Evolutionary conservation across 2,888 invertebrate genomes (phyloP), one percentile per base, ranked within the genome.

Genomic region (Drosophila bunnanda): DNA sequence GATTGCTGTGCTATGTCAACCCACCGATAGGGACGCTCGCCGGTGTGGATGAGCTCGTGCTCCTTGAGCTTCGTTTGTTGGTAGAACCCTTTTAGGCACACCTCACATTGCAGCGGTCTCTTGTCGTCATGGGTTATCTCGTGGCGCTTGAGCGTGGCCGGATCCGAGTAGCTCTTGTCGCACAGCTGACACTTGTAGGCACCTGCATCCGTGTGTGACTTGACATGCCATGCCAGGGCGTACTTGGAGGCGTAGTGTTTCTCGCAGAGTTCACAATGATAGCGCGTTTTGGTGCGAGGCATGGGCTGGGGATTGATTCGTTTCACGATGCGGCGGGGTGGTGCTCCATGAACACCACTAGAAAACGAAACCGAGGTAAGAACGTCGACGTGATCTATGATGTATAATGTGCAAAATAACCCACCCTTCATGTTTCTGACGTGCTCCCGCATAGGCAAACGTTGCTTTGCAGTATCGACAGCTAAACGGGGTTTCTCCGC

Each of bases 371-470:
- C 28, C 2, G 12, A 15, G 1, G 9, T 13, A 34, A n/a, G 10
- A 10, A 5, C 2, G 25, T 15, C 6, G n/a, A 0, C n/a, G 6
- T 10, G 4, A 44, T 22, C 9, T 13, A 8, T 7, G 0, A 22
- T 8, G 1, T 28, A n/a, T 28, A 3, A 46, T n/a, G 9, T 25
- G 9, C 2, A n/a, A 10, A 9, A 28, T n/a, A n/a, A 95, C 95
- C n/a, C 94, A 95, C 48, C 95, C 90, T 80, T 94, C 93, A 83
- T 95, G 95, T 52, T 95, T 94, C 84, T 94, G 95, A 34, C 95
- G 90, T 0, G 94, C 93, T 76, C 93, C 93, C 2, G 92, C 92
- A 65, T 94, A 94, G 0, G 94, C 94, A 80, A 94, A 94, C 22
- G 93, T 80, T 71, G 95, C 94, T 13, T 94, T 94, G 76, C 95